Conservation (phyloP, 2,888 invertebrate species). For the Lycia hirtaria region DNA sequence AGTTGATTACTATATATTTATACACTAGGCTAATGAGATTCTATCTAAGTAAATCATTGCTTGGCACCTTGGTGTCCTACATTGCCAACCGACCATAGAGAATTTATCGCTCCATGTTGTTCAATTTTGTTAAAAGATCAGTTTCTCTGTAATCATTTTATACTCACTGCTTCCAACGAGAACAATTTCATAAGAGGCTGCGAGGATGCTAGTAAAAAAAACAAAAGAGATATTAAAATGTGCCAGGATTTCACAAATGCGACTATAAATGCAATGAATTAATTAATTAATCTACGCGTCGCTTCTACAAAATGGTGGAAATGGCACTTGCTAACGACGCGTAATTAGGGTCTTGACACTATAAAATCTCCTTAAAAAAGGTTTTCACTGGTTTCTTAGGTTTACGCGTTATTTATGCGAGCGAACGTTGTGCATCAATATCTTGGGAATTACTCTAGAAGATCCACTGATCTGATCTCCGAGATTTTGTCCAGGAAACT, state of each 20-base stretch:
- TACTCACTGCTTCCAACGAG: constrained; percentile 4
- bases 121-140: not conserved
- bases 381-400: not conserved
- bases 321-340: constrained; percentile 9
- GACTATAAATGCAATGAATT: constrained; percentile 22
- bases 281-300: constrained; percentile 14
- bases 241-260: constrained; percentile 26
- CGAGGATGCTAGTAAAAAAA: constrained; percentile 29
- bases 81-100: too few relatives aligned
- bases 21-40: too few relatives aligned
- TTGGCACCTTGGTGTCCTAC: too few relatives aligned
- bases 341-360: constrained; percentile 14
- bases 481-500: too few relatives aligned
- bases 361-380: not conserved
- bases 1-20: too few relatives aligned
- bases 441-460: too few relatives aligned
- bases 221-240: constrained; percentile 32
- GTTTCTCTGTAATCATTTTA: not conserved
- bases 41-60: too few relatives aligned
- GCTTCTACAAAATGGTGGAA: constrained; percentile 2
- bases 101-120: too few relatives aligned
- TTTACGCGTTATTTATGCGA: too few relatives aligned
- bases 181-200: constrained; percentile 27
- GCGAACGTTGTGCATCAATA: too few relatives aligned
- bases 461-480: too few relatives aligned